Percentiles rank a stretch among this genome's conserved stretches.
Evolutionary conservation across 2,113 vertebrate genomes (phyloP).

Genomic region (Sciurus niger): DNA sequence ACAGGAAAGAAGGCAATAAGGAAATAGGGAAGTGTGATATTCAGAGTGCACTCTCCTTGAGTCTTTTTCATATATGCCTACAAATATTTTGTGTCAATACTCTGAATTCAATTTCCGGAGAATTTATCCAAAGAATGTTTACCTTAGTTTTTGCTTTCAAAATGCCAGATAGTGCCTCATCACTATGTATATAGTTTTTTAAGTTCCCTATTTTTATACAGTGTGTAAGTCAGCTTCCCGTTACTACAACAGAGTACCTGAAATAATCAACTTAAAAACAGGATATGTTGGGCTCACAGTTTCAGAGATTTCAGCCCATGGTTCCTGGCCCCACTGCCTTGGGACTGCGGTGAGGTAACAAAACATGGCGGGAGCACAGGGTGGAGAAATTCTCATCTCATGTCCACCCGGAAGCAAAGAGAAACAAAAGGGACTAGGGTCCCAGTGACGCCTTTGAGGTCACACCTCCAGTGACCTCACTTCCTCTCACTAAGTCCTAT

Average conservation of each 20-base stretch:
- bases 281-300: not conserved
- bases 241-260: not conserved
- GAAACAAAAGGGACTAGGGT: not conserved
- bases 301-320: not conserved
- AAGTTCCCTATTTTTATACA: not conserved
- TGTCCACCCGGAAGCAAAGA: not conserved
- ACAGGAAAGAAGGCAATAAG: not conserved
- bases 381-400: not conserved
- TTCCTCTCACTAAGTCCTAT: not conserved
- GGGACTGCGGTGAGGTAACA: not conserved
- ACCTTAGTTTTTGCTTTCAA: not conserved
- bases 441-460: no score
- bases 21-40: not conserved
- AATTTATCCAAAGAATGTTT: not conserved
- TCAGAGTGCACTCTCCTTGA: not conserved
- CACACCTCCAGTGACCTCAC: not conserved
- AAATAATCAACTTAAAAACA: not conserved
- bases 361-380: not conserved
- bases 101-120: not conserved
- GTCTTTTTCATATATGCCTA: not conserved
- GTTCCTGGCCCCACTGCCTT: not conserved
- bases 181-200: not conserved
- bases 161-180: not conserved
- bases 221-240: not conserved
- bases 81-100: not conserved